phyloP scores from a whole-genome alignment of 2,888 invertebrate genomes.

The Sarcophaga rosellei region DNA sequence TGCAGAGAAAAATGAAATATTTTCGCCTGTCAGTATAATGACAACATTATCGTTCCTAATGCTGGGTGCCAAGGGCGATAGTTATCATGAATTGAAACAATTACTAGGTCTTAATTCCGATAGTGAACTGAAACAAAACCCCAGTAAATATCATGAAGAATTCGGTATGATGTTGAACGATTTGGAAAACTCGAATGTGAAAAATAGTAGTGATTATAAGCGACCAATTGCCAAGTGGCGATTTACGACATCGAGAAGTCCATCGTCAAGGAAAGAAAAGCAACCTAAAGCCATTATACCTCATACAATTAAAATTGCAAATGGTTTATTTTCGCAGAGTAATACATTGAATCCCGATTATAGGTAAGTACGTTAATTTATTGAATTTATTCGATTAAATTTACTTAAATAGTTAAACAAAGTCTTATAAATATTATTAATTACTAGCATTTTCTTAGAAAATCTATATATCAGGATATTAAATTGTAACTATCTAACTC shows the following conservation, averaged over 20 bases:
- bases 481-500: too few species aligned
- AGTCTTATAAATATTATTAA: too few species aligned
- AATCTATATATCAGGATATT: too few species aligned
- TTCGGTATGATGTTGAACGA: constrained; percentile 78
- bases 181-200: constrained; percentile 71
- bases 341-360: constrained; percentile 83
- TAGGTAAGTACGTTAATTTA: constrained; percentile 72
- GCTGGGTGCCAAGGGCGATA: constrained; percentile 87
- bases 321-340: constrained; percentile 84
- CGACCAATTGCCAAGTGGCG: constrained; percentile 74
- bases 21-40: constrained; percentile 88
- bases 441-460: too few species aligned
- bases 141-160: constrained; percentile 73
- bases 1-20: constrained; percentile 81
- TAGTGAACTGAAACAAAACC: constrained; percentile 57
- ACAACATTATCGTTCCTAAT: constrained; percentile 87
- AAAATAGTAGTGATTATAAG: constrained; percentile 38
- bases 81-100: constrained; percentile 85
- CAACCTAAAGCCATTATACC: constrained; percentile 57
- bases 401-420: too few species aligned
- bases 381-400: not conserved
- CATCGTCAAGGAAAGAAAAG: not conserved
- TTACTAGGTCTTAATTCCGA: constrained; percentile 82
- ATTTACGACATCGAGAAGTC: constrained; percentile 50
- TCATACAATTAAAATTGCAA: constrained; percentile 81